Base-by-base conservation (phyloP, 1,140 invertebrate genomes). In the Tetramorium simillimum region DNA sequence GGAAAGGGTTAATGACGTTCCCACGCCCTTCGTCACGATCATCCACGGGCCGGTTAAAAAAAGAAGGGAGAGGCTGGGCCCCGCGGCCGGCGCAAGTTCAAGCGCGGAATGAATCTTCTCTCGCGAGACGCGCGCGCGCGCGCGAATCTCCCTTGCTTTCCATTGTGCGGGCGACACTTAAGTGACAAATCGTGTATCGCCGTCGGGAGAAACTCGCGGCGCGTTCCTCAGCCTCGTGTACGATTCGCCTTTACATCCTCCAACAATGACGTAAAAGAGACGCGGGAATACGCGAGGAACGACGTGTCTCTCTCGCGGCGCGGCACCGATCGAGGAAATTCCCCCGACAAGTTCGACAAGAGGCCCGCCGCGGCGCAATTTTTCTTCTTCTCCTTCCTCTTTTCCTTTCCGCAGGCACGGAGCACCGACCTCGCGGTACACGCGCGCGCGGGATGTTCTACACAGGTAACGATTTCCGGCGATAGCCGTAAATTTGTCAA, bases 1-100 rank as follows among this genome's bases (percentile, higher is more conserved):
- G 40, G 69, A 84, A 84, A 81, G 53, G 51, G 53, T 84, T 84
- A 84, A 84, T 84, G 80, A 84, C 53, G 69, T 84, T 84, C 24
- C 69, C 69, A 84, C 53, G 69, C 69, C 53, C 53, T 84, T 73
- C 53, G 69, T 73, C 69, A 84, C 80, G 53, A 84, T 60, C 53
- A 62, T 73, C 53, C 53, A 49, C 33, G 43, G 37, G 62, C 53
- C 40, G 51, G 18, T 82, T 73, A 18, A 56, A 70, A 33, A 62
- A 62, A 62, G 24, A 28, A n/a, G 28, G 7, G 18, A 43, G 37
- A 40, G 33, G n/a, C 67, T 49, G 40, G 40, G 53, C 24, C 69
- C 49, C 37, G 62, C 65, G 63, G 77, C 63, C 24, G 67, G 24
- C 28, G 18, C n/a, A 73, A 75, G 53, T 49, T 84, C 53, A 62